Conservation (phyloP, 2,888 invertebrate genomes). For the Euzetes globulus region DNA sequence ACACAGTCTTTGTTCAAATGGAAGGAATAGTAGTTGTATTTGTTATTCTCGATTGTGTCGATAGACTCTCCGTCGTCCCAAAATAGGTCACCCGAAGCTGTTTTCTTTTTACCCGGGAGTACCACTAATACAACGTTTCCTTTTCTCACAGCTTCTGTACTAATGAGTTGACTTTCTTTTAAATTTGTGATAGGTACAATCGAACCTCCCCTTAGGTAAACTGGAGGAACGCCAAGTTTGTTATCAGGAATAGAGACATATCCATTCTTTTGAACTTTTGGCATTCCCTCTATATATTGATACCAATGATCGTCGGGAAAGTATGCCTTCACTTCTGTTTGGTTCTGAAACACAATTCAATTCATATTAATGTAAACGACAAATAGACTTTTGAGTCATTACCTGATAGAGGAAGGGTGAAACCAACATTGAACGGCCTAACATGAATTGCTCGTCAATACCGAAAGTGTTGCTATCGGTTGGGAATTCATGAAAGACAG, state of each 20-base stretch:
- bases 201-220: constrained; percentile 25
- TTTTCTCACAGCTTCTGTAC: not conserved
- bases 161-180: not conserved
- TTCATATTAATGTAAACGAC: not conserved
- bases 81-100: constrained; percentile 40
- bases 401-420: constrained; percentile 57
- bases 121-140: not conserved
- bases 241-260: not conserved
- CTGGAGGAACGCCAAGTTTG: not conserved
- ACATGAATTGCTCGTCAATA: constrained; percentile 68
- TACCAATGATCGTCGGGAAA: constrained; percentile 64
- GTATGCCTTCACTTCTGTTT: constrained; percentile 50
- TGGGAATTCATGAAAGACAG: constrained; percentile 56
- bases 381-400: not conserved
- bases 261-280: not conserved
- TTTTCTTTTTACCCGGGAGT: constrained; percentile 31
- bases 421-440: constrained; percentile 66
- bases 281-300: constrained; percentile 36
- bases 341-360: constrained; percentile 28
- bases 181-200: constrained; percentile 21
- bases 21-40: constrained; percentile 31
- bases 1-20: not conserved
- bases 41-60: constrained; percentile 7
- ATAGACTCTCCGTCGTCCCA: constrained; percentile 42
- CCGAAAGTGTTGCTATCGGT: constrained; percentile 57